phyloP scores from a whole-genome alignment of 2,113 vertebrate species.

The Notothenia rossii region DNA sequence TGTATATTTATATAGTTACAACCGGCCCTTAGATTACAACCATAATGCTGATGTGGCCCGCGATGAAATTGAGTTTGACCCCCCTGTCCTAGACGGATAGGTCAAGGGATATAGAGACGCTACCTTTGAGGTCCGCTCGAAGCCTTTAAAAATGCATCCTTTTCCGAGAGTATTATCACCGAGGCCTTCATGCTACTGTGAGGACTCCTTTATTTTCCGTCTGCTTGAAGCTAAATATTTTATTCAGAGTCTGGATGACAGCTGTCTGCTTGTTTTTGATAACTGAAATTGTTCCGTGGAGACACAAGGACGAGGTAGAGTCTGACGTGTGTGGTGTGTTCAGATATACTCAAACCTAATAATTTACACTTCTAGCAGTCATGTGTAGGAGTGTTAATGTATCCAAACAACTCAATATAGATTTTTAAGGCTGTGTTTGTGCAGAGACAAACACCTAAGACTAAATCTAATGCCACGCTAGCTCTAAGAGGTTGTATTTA shows the following conservation, averaged over 20 bases:
- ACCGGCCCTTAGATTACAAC: too few relatives aligned
- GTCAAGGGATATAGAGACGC: slow-evolving; percentile 31
- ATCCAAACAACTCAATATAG: not conserved
- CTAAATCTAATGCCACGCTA: not conserved
- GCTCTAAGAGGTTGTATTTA: not conserved
- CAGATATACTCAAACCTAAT: slow-evolving; percentile 10
- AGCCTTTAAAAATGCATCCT: slow-evolving; percentile 20
- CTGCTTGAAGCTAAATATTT: slow-evolving; percentile 70
- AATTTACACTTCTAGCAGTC: not conserved
- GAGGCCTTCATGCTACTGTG: slow-evolving; percentile 16
- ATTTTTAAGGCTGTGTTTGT: not conserved
- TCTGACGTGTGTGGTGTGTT: not conserved
- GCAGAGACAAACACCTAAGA: too few relatives aligned
- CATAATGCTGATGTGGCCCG: too few relatives aligned
- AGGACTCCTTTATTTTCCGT: slow-evolving; percentile 52
- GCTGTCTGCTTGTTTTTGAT: slow-evolving; percentile 46
- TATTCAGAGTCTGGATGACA: slow-evolving; percentile 74
- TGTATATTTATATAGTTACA: too few relatives aligned
- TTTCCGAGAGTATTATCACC: slow-evolving; percentile 29
- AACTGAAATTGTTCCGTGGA: slow-evolving; percentile 34
- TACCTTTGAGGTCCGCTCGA: slow-evolving; percentile 20
- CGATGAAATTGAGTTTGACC: too few relatives aligned
- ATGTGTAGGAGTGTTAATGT: not conserved
- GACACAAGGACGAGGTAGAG: slow-evolving; percentile 20
- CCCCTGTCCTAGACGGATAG: slow-evolving; percentile 2